Base-by-base conservation (phyloP, 2,888 invertebrate species). In the Rotaria socialis region DNA sequence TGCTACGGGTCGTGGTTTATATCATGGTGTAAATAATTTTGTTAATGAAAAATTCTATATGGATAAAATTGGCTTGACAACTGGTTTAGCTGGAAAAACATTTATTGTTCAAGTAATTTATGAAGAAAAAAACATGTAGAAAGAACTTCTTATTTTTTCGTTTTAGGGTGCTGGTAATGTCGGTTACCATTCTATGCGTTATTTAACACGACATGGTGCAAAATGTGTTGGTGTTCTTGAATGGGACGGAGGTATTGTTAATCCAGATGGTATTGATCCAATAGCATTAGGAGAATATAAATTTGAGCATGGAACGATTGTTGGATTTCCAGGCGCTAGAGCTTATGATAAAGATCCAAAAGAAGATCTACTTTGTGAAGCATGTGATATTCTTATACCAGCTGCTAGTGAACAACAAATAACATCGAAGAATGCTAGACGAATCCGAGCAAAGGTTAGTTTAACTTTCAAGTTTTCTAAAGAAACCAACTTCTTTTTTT, bases 381-480 rank as follows among this genome's bases (percentile, higher is more conserved):
- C 95, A 88, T 97, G 97, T 92, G 98, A 99, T 92, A 97, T 99
- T 90, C 93, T 99, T 85, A 94, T 99, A 86, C 98, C 98, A 1
- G 97, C 97, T 88, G 99, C 99, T 87, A 93, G 95, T 86, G 97
- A 99, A 90, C 96, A 97, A 91, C 95, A 96, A 88, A 95, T 99
- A 89, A 94, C 94, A 89, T 94, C 94, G 90, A 95, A 94, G 85
- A 99, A 98, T 91, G 98, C 97, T 6, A 93, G 94, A 90, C 93
- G 93, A 89, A 94, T 99, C 88, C 94, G 96, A 90, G 96, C 96
- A 86, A 96, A 96, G 93, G 67, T 87, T 55, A 55, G 55, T 55
- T 22, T 55, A 6, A 19, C 5, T 22, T 0, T 55, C 5, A 22
- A 22, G 35, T 35, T 22, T 50, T 50, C 14, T 50, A 50, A 11